Percentiles rank a stretch among this genome's conserved stretches.
Conservation (phyloP, 2,888 invertebrate genomes). For the Diaprepes abbreviatus region DNA sequence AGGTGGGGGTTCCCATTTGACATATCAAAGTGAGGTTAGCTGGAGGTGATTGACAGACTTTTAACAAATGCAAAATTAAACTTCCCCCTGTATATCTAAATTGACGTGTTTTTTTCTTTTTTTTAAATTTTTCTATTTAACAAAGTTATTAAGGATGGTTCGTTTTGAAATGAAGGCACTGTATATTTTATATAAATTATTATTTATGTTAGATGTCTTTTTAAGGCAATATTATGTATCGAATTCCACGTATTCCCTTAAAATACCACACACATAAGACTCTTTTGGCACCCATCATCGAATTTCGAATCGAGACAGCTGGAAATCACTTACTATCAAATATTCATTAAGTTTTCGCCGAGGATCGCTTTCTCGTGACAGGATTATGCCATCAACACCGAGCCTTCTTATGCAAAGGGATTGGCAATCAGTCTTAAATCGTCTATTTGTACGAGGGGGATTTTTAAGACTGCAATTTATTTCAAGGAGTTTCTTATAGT, state of each 20-base stretch:
- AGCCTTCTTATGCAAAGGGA: conserved; percentile 37
- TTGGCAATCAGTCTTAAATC: conserved; percentile 34
- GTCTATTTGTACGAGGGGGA: conserved; percentile 29
- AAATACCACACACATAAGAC: conserved; percentile 12
- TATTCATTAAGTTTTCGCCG: conserved; percentile 42
- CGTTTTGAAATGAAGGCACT: too few species aligned
- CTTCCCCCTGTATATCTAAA: too few species aligned
- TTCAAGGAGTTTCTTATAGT: conserved; percentile 31
- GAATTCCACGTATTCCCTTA: conserved; percentile 10
- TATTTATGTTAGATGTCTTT: too few species aligned
- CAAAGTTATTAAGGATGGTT: too few species aligned
- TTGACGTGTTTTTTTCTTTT: too few species aligned
- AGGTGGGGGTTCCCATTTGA: too few species aligned
- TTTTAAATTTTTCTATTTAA: too few species aligned
- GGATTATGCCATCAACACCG: conserved; percentile 43
- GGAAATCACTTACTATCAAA: conserved; percentile 42
- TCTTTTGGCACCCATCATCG: neutral
- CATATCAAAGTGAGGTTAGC: too few species aligned
- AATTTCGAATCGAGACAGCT: conserved; percentile 20
- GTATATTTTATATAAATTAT: too few species aligned
- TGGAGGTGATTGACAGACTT: too few species aligned
- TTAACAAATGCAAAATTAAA: too few species aligned
- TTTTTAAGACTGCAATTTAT: conserved; percentile 37
- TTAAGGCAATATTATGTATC: neutral
- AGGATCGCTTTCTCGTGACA: conserved; percentile 33